Evolutionary conservation across 2,797 vertebrate species (phyloP).

Genomic region (Takifugu ocellatus): DNA sequence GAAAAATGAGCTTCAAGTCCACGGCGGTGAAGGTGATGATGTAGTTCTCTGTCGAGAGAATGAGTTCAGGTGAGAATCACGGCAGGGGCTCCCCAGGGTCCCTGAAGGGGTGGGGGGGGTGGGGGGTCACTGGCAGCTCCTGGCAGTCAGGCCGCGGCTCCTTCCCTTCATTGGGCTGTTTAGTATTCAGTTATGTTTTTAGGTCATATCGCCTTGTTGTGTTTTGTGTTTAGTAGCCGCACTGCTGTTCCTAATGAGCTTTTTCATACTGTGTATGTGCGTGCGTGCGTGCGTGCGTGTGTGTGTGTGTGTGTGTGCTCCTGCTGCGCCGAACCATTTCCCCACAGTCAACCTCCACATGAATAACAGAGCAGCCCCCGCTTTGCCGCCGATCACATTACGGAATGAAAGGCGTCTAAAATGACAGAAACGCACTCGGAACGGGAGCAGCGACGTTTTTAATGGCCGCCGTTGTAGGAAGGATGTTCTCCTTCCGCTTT

Average conservation of each 20-base stretch:
- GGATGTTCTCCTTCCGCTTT: slow-evolving; percentile 14
- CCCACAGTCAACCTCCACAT: slow-evolving; percentile 41
- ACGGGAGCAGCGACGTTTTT: not conserved
- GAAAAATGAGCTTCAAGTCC: not conserved
- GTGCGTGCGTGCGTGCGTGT: slow-evolving; percentile 4
- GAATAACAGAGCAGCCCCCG: slow-evolving; percentile 51
- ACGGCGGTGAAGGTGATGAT: slow-evolving; percentile 25
- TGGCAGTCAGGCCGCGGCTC: slow-evolving; percentile 1
- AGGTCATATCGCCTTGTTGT: slow-evolving; percentile 57
- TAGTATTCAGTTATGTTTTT: slow-evolving; percentile 66
- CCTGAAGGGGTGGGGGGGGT: not conserved
- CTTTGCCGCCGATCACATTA: slow-evolving; percentile 50
- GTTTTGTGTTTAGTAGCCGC: slow-evolving; percentile 40
- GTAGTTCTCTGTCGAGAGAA: slow-evolving; percentile 19
- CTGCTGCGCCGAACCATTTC: slow-evolving; percentile 34
- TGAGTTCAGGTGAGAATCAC: slow-evolving; percentile 12
- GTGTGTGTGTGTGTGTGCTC: slow-evolving; percentile 13
- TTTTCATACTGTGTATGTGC: slow-evolving; percentile 7
- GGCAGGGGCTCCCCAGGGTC: slow-evolving; percentile 13
- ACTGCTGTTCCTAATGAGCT: slow-evolving; percentile 56
- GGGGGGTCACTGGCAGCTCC: not conserved
- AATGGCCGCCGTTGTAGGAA: slow-evolving; percentile 27
- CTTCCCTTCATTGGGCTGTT: slow-evolving; percentile 12
- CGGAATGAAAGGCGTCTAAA: slow-evolving; percentile 45
- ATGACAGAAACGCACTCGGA: slow-evolving; percentile 24